Conservation (phyloP, 1,140 invertebrate species). For the Chrysoperla carnea region DNA sequence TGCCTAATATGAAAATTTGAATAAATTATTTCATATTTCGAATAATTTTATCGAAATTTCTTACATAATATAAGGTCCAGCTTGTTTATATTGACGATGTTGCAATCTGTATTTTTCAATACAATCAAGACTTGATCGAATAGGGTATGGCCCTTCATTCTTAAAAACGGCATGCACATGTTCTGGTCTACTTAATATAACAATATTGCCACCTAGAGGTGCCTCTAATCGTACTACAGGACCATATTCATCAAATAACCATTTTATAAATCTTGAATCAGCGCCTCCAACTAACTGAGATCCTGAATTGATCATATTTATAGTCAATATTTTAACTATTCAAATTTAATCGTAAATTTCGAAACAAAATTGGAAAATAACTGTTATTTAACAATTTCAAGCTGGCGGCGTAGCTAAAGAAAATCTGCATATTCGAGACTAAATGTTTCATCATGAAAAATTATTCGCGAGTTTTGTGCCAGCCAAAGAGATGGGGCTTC, state of each 20-base stretch:
- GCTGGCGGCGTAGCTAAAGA: no score
- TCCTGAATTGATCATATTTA: slow-evolving; percentile 6
- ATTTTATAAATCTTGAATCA: slow-evolving; percentile 12
- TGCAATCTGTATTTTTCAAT: slow-evolving; percentile 37
- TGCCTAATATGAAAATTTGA: slow-evolving; percentile 14
- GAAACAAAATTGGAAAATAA: no score
- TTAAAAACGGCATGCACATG: slow-evolving; percentile 37
- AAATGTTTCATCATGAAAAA: no score
- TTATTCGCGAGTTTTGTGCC: no score
- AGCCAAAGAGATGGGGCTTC: no score
- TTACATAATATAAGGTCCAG: slow-evolving; percentile 36
- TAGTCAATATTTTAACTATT: no score
- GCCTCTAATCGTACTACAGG: slow-evolving; percentile 40
- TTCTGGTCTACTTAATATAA: slow-evolving; percentile 37
- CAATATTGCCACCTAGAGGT: slow-evolving; percentile 35
- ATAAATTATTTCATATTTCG: no score
- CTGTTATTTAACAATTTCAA: no score
- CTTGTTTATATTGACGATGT: slow-evolving; percentile 28
- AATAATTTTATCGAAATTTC: slow-evolving; percentile 3
- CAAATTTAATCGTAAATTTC: no score
- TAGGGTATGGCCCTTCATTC: slow-evolving; percentile 33
- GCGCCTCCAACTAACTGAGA: slow-evolving; percentile 5
- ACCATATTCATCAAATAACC: slow-evolving; percentile 39
- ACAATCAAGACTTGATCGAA: slow-evolving; percentile 37
- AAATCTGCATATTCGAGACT: no score